phyloP scores from a whole-genome alignment of 2,797 vertebrate species.

The Pipistrellus pipistrellus region DNA sequence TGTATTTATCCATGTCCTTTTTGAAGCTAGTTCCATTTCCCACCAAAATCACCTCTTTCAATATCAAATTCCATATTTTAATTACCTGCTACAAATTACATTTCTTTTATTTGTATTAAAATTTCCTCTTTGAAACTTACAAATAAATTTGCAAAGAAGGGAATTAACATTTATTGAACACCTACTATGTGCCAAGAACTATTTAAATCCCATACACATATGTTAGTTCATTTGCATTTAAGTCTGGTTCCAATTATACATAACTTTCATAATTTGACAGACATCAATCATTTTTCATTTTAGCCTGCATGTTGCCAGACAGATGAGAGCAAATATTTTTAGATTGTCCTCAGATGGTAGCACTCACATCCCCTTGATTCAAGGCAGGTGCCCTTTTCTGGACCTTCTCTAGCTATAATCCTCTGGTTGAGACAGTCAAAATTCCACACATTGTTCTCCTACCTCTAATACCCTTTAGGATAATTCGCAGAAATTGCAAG shows the following conservation, averaged over 20 bases:
- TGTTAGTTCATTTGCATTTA: constrained; percentile 83
- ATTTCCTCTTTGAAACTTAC: constrained; percentile 65
- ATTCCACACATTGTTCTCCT: constrained; percentile 62
- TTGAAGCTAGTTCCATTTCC: constrained; percentile 52
- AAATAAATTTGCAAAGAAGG: constrained; percentile 62
- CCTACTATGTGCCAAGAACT: constrained; percentile 84
- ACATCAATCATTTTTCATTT: constrained; percentile 83
- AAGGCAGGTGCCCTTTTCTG: constrained; percentile 77
- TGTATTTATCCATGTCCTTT: constrained; percentile 21
- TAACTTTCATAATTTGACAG: constrained; percentile 83
- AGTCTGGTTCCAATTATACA: constrained; percentile 82
- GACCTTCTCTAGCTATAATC: constrained; percentile 45
- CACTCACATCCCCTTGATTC: constrained; percentile 66
- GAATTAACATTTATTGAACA: constrained; percentile 83
- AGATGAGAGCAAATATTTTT: constrained; percentile 84
- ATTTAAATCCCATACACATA: constrained; percentile 84
- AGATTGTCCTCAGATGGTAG: constrained; percentile 84
- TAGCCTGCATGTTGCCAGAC: constrained; percentile 83
- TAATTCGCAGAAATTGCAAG: constrained; percentile 57
- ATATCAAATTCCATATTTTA: constrained; percentile 42
- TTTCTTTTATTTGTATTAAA: constrained; percentile 63
- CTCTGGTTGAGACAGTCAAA: constrained; percentile 42
- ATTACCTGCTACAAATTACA: constrained; percentile 62
- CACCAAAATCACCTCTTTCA: constrained; percentile 5
- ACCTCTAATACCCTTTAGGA: constrained; percentile 40